Evolutionary conservation across 1,140 invertebrate species (phyloP), one percentile per base, ranked within the genome.

Genomic region (Aphaenogaster floridana): DNA sequence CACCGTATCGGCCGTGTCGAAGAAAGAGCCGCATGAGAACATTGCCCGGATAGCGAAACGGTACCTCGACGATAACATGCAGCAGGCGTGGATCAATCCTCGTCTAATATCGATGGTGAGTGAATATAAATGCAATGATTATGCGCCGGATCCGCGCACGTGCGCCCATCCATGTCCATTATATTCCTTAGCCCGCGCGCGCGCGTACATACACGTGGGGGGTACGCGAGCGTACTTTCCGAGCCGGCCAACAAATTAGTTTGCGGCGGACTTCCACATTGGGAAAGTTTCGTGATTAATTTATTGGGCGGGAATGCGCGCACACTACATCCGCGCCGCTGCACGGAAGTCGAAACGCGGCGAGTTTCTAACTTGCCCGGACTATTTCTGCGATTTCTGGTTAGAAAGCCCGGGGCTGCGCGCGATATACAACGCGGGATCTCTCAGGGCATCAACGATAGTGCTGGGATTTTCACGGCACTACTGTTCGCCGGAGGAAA

Each of bases 61-160:
- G 83, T 95, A 95, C 88, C 93, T 96, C 84, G 96, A 96, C 93
- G 96, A 96, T 92, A 96, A 96, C 92, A 96, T 96, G 94, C 96
- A 96, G 94, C 96, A 96, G 90, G 95, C 96, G 63, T 96, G 96
- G 96, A 96, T 96, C 91, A 96, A 96, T 95, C 96, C 96, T 77
- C 95, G 96, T 89, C 92, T 96, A 90, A 96, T 96, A 92, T 96
- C 96, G 61, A 96, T 96, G 96, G 96, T 96, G 93, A 96, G 93
- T 95, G 78, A 89, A 91, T 91, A 91, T 87, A 87, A 91, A 91
- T 91, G 74, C 79, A 64, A 34, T 57, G 86, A 91, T 91, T 90
- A 91, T 68, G 77, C 86, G 77, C 21, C 21, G 57, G 76, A 68
- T 5, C 64, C 39, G 80, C 61, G 52, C 50, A 48, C 63, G 61